These are phyloP conservation scores for Uropsilus gracilis DNA, from an alignment of 2,113 vertebrate species.

Conservation along the genomic window DNA sequence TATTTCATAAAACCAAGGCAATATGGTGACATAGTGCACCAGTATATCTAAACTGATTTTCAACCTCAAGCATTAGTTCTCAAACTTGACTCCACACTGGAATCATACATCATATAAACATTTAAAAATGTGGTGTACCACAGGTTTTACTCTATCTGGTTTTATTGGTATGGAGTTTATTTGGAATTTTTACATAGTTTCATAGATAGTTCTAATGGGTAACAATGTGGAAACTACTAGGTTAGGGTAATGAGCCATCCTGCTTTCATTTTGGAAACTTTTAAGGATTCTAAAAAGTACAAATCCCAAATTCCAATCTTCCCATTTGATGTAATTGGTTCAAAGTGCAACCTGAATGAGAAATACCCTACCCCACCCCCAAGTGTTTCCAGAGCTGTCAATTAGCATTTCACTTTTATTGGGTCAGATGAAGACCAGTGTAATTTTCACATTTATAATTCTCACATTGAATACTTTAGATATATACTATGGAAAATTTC, in stretches of 20 bases:
- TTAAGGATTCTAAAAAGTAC: not conserved
- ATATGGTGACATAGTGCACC: not conserved
- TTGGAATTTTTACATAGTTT: not conserved
- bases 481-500: not conserved
- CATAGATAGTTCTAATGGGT: not conserved
- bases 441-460: not conserved
- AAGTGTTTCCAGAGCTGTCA: not conserved
- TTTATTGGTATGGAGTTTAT: not conserved
- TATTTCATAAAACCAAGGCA: not conserved
- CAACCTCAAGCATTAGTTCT: not conserved
- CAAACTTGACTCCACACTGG: not conserved
- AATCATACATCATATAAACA: not conserved
- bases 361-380: accelerated
- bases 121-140: not conserved
- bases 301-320: not conserved
- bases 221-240: not conserved
- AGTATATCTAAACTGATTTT: not conserved
- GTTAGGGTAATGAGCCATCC: not conserved
- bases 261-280: not conserved
- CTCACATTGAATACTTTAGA: not conserved
- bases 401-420: not conserved
- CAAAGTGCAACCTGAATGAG: accelerated
- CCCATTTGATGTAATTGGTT: not conserved
- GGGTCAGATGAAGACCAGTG: not conserved
- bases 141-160: not conserved